Conservation (phyloP, 1,140 invertebrate species). For the Mactra quadrangularis region DNA sequence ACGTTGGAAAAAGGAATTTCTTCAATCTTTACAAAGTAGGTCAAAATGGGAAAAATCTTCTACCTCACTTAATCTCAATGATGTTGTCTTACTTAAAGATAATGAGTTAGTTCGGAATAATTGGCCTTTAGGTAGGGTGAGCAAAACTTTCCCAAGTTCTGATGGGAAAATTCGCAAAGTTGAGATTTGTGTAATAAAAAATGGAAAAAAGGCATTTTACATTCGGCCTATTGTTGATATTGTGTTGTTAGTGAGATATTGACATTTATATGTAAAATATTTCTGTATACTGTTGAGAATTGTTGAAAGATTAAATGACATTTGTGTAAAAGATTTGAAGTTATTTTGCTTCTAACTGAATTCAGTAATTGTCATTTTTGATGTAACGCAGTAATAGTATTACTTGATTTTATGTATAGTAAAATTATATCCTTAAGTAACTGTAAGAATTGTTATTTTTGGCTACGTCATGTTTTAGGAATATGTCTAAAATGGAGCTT, state of each 20-base stretch:
- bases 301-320: too few species aligned
- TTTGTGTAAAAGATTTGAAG: too few species aligned
- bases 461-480: too few species aligned
- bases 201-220: slow-evolving; percentile 11
- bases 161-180: slow-evolving; percentile 24
- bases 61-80: not conserved
- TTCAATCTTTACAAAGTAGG: too few species aligned
- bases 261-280: not conserved
- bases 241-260: slow-evolving; percentile 3
- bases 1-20: slow-evolving; percentile 52
- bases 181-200: slow-evolving; percentile 26
- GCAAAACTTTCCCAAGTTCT: not conserved
- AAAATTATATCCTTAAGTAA: too few species aligned
- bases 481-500: too few species aligned
- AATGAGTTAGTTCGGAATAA: not conserved
- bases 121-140: slow-evolving; percentile 1
- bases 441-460: too few species aligned
- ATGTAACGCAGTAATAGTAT: too few species aligned
- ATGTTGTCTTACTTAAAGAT: slow-evolving; percentile 58
- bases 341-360: too few species aligned
- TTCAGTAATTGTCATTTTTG: too few species aligned
- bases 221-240: slow-evolving; percentile 1
- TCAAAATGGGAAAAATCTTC: slow-evolving; percentile 32
- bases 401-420: too few species aligned
- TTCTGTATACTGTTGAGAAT: too few species aligned